phyloP scores from a whole-genome alignment of 1,140 invertebrate genomes.

The Platorchestia sp. region DNA sequence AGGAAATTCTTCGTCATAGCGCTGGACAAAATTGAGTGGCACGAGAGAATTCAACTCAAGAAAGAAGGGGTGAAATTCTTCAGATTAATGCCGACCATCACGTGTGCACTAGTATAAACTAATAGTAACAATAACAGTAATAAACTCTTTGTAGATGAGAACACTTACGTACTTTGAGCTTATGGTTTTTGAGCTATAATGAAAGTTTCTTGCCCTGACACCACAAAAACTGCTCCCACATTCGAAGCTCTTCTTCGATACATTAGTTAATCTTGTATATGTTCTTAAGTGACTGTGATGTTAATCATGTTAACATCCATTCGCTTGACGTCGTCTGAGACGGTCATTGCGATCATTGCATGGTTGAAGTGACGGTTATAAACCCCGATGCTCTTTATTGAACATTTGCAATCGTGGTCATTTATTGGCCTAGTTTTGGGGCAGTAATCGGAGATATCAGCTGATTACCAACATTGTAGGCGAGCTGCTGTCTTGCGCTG shows the following conservation, averaged over 20 bases:
- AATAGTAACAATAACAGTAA: not conserved
- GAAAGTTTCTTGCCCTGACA: not conserved
- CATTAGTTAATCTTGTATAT: not conserved
- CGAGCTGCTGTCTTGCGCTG: not conserved
- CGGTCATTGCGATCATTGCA: not conserved
- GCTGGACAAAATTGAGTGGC: too few species aligned
- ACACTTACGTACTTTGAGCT: not conserved
- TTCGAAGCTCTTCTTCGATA: not conserved
- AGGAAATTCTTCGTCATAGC: too few species aligned
- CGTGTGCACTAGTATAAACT: too few species aligned
- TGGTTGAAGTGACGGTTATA: not conserved
- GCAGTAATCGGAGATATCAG: not conserved
- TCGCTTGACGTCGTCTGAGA: not conserved
- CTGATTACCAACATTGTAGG: too few species aligned
- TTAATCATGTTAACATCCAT: not conserved
- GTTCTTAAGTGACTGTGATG: not conserved
- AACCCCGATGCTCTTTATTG: not conserved
- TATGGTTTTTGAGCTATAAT: not conserved
- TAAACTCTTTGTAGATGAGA: not conserved
- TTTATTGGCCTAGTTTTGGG: not conserved
- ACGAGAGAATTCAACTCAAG: too few species aligned
- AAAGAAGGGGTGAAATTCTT: too few species aligned
- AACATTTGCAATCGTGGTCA: not conserved
- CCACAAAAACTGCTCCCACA: not conserved
- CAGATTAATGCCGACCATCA: too few species aligned